Percentiles rank a stretch among this genome's conserved stretches.
Conservation (phyloP, 2,888 invertebrate species). For the Trachelus troglodyta region DNA sequence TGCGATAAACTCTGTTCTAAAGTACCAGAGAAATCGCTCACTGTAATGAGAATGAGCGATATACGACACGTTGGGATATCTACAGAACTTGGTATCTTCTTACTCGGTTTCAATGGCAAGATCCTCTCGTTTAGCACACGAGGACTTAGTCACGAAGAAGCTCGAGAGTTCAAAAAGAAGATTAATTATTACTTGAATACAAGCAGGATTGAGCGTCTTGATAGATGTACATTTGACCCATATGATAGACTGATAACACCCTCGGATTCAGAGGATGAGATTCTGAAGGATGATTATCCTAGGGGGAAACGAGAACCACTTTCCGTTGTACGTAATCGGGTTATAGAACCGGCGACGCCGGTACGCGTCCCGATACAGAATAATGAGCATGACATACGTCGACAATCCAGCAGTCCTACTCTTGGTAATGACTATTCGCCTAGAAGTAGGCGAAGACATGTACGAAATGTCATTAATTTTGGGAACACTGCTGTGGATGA, state of each 20-base stretch:
- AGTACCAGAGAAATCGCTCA: slow-evolving; percentile 20
- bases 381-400: not conserved
- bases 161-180: slow-evolving; percentile 36
- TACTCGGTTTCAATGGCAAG: slow-evolving; percentile 39
- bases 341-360: not conserved
- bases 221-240: slow-evolving; percentile 24
- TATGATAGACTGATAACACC: slow-evolving; percentile 26
- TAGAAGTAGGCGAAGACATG: not conserved
- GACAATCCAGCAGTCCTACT: not conserved
- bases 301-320: not conserved
- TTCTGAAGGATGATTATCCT: not conserved
- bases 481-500: not conserved
- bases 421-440: not conserved
- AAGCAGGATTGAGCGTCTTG: slow-evolving; percentile 23
- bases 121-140: slow-evolving; percentile 35
- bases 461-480: not conserved
- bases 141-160: slow-evolving; percentile 39
- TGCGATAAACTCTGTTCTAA: slow-evolving; percentile 38
- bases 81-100: slow-evolving; percentile 41
- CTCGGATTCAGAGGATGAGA: slow-evolving; percentile 33
- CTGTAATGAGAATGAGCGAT: slow-evolving; percentile 39
- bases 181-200: slow-evolving; percentile 40
- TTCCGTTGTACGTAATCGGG: not conserved
- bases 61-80: slow-evolving; percentile 48
- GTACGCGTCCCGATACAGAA: not conserved